A percentile compares a stretch with the other conserved stretches of the same genome.
Evolutionary conservation across 92 coral and sea anemone species (phyloP).

Genomic region (Phenganax stokvisi): DNA sequence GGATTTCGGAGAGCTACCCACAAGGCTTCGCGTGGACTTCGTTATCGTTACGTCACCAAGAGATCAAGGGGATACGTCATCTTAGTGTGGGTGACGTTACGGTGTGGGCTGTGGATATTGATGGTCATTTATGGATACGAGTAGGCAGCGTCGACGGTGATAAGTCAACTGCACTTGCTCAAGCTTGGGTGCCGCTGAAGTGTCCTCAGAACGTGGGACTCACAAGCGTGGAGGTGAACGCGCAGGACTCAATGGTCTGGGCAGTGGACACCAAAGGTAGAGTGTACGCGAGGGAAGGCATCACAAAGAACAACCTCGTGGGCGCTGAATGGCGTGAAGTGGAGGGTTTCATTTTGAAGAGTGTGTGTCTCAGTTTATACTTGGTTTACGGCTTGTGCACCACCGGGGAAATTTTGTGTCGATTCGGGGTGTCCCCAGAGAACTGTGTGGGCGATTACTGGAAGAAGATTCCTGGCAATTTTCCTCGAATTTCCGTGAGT

Average conservation of each 20-base stretch:
- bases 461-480: constrained; percentile 92
- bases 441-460: constrained; percentile 86
- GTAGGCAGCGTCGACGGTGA: constrained; percentile 69
- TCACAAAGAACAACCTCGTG: constrained; percentile 70
- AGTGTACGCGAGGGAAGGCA: constrained; percentile 80
- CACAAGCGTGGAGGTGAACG: constrained; percentile 73
- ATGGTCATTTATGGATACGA: constrained; percentile 76
- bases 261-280: constrained; percentile 78
- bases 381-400: constrained; percentile 84
- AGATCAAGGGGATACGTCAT: constrained; percentile 69
- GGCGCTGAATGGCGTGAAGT: constrained; percentile 84
- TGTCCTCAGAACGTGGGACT: constrained; percentile 61
- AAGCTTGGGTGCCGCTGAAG: constrained; percentile 83
- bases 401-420: constrained; percentile 81
- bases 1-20: constrained; percentile 68
- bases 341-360: constrained; percentile 68
- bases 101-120: constrained; percentile 90
- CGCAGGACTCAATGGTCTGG: constrained; percentile 88
- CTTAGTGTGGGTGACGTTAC: constrained; percentile 82
- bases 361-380: constrained; percentile 60
- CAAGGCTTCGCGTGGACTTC: constrained; percentile 81
- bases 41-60: constrained; percentile 54
- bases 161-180: constrained; percentile 52
- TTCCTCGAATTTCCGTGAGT: constrained; percentile 76
- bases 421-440: constrained; percentile 72